Evolutionary conservation across 2,113 vertebrate species (phyloP).

Genomic region (Hucho hucho): DNA sequence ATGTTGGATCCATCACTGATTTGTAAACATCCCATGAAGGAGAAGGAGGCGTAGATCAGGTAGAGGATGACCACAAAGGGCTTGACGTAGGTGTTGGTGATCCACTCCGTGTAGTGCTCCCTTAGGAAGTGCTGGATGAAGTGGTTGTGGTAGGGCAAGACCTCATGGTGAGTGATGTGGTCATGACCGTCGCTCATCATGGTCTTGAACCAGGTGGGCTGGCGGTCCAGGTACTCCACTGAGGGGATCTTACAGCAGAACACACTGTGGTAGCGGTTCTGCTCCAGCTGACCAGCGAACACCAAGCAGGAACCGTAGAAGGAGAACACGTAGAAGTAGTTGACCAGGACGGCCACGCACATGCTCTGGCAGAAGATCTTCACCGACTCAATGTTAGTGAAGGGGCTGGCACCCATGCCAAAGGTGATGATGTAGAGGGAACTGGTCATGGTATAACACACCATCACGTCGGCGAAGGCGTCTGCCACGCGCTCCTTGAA

Average conservation of each 20-base stretch:
- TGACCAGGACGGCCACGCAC: constrained; percentile 93
- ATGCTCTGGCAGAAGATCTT: constrained; percentile 99
- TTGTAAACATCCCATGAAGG: constrained; percentile 99
- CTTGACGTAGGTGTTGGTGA: constrained; percentile 98
- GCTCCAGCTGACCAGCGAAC: constrained; percentile 95
- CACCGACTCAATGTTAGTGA: constrained; percentile 97
- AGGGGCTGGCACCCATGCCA: constrained; percentile 96
- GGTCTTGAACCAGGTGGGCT: constrained; percentile 96
- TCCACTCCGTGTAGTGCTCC: constrained; percentile 98
- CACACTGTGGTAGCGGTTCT: constrained; percentile 96
- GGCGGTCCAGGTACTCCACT: constrained; percentile 91
- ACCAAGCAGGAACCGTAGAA: constrained; percentile 99
- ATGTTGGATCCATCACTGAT: constrained; percentile 91
- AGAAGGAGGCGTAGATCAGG: constrained; percentile 98
- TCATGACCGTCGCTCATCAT: constrained; percentile 98
- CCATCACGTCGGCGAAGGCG: constrained; percentile 98
- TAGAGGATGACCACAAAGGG: constrained; percentile 98
- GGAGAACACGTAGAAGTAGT: constrained; percentile 98
- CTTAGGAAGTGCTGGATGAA: constrained; percentile 96
- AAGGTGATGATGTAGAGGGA: constrained; percentile 96
- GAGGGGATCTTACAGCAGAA: constrained; percentile 99
- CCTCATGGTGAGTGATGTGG: constrained; percentile 89
- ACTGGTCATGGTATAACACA: constrained; percentile 97
- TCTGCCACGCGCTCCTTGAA: constrained; percentile 97
- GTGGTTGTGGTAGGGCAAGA: constrained; percentile 93